Conservation (phyloP, 2,113 vertebrate species). For the Amphiprion percula region DNA sequence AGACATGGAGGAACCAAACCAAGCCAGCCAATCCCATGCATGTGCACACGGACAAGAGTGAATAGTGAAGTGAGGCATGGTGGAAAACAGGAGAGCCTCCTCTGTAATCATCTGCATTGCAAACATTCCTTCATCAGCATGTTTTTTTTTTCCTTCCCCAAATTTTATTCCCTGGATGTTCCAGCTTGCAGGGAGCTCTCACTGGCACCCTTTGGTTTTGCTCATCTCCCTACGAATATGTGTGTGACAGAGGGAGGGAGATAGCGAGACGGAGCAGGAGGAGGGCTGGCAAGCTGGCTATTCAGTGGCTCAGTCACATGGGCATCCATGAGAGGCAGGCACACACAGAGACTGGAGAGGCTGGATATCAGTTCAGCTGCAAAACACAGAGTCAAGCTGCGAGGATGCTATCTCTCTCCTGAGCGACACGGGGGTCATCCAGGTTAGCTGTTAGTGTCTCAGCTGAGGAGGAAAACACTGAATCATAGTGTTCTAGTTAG, state of each 20-base stretch:
- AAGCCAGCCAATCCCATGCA: not conserved
- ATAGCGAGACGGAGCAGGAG: slow-evolving; percentile 40
- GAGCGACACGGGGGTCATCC: not conserved
- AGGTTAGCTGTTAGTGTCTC: slow-evolving; percentile 29
- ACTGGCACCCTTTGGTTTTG: slow-evolving; percentile 45
- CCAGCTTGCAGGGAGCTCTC: slow-evolving; percentile 39
- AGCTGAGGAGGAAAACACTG: slow-evolving; percentile 15
- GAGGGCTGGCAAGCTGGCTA: slow-evolving; percentile 48
- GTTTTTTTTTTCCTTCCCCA: not conserved
- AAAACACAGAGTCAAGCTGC: slow-evolving; percentile 26
- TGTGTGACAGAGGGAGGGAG: slow-evolving; percentile 42
- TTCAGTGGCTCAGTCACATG: slow-evolving; percentile 76
- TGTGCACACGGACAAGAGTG: slow-evolving; percentile 15
- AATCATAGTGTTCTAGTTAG: not conserved
- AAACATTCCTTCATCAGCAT: slow-evolving; percentile 51
- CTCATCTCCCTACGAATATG: slow-evolving; percentile 47
- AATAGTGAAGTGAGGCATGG: not conserved
- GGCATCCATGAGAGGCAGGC: slow-evolving; percentile 65
- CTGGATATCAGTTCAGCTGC: slow-evolving; percentile 35
- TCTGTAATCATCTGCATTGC: slow-evolving; percentile 56
- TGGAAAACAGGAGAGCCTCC: slow-evolving; percentile 2
- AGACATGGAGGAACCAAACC: slow-evolving; percentile 1
- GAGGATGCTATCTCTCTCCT: slow-evolving; percentile 28
- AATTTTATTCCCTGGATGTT: slow-evolving; percentile 33
- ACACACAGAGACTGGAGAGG: slow-evolving; percentile 25